These are phyloP conservation scores for Charanyca ferruginea DNA, from an alignment of 2,888 invertebrate species.

Conservation along the genomic window DNA sequence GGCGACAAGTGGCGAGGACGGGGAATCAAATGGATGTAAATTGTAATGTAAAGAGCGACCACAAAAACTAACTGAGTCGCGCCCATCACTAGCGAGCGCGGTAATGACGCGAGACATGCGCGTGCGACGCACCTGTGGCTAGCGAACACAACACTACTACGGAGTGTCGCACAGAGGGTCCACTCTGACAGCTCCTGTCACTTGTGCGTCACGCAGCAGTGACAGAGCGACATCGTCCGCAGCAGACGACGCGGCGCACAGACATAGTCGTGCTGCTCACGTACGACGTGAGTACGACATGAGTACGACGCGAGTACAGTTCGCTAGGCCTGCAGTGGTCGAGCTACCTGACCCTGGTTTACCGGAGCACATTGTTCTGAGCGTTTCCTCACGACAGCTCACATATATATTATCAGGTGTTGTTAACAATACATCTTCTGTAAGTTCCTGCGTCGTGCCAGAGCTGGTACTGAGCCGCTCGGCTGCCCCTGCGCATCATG, in stretches of 20 bases:
- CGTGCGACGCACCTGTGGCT: constrained; percentile 24
- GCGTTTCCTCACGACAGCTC: too few species aligned
- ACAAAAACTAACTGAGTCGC: constrained; percentile 38
- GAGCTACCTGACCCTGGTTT: too few species aligned
- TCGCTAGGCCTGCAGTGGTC: too few species aligned
- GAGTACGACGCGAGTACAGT: too few species aligned
- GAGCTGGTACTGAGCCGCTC: constrained; percentile 1
- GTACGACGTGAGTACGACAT: too few species aligned
- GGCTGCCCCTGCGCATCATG: constrained; percentile 48
- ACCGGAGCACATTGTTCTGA: too few species aligned
- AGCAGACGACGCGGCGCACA: too few species aligned
- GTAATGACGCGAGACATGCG: constrained; percentile 20
- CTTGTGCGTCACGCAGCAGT: too few species aligned
- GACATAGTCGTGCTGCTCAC: too few species aligned
- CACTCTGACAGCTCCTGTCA: background rate
- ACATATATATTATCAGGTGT: background rate
- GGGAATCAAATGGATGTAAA: constrained; percentile 35
- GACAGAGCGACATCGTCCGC: too few species aligned
- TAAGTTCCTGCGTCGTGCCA: background rate
- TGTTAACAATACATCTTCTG: constrained; percentile 34
- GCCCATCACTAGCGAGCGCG: background rate
- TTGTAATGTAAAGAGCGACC: constrained; percentile 11
- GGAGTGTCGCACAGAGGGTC: background rate
- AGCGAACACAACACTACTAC: background rate
- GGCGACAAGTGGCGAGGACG: constrained; percentile 41